A percentile compares a stretch with the other conserved stretches of the same genome.
Evolutionary conservation across 2,113 vertebrate species (phyloP).

Genomic region (Alexandromys fortis): DNA sequence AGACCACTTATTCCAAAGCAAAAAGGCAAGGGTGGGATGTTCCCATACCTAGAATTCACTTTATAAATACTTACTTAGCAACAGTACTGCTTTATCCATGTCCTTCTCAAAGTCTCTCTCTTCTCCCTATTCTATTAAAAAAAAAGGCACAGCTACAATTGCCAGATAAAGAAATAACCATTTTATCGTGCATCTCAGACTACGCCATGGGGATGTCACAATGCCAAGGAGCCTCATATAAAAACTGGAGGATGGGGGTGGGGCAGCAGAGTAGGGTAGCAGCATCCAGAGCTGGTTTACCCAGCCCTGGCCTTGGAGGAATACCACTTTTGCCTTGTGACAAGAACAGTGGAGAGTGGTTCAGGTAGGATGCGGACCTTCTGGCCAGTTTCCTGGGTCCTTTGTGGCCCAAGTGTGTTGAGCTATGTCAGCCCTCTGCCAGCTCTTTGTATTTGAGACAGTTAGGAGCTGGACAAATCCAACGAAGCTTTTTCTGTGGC

Average conservation of each 20-base stretch:
- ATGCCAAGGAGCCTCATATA: slow-evolving; percentile 62
- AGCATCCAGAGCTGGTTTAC: slow-evolving; percentile 65
- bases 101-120: background rate
- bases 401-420: background rate
- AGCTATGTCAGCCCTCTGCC: background rate
- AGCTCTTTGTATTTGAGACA: background rate
- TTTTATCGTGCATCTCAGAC: slow-evolving; percentile 68
- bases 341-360: background rate
- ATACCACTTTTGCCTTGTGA: slow-evolving; percentile 2
- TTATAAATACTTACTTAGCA: background rate
- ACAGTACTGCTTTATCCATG: background rate
- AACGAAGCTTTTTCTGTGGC: background rate
- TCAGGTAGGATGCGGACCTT: background rate
- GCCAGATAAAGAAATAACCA: slow-evolving; percentile 71
- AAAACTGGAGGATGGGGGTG: slow-evolving; percentile 19
- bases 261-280: slow-evolving; percentile 59
- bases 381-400: slow-evolving; percentile 32
- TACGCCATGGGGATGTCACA: slow-evolving; percentile 66
- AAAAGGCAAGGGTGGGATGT: background rate
- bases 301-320: slow-evolving; percentile 14
- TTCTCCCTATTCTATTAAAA: background rate
- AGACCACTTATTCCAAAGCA: background rate
- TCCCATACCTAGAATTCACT: background rate
- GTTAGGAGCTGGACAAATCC: background rate
- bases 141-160: slow-evolving; percentile 58